phyloP scores from a whole-genome alignment of 2,113 vertebrate species.

The Brienomyrus brachyistius region DNA sequence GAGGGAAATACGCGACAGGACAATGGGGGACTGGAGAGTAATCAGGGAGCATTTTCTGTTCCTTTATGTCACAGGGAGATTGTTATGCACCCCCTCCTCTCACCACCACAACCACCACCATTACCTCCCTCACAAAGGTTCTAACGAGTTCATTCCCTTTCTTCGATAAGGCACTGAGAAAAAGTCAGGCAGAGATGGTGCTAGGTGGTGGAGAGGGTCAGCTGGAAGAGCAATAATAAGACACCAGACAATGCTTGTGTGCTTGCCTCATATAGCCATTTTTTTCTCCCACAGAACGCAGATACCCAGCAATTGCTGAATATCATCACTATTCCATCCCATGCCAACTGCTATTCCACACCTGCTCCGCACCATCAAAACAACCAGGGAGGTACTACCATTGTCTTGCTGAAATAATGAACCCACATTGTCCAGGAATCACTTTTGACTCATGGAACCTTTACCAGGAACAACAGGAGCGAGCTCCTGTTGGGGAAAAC shows the following conservation, averaged over 20 bases:
- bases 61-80: slow-evolving; percentile 40
- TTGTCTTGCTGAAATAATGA: background rate
- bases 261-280: background rate
- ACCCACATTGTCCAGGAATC: background rate
- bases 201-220: slow-evolving; percentile 12
- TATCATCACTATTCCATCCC: slow-evolving; percentile 22
- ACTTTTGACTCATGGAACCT: background rate
- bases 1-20: slow-evolving; percentile 32
- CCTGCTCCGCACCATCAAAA: slow-evolving; percentile 31
- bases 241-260: slow-evolving; percentile 21
- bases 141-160: slow-evolving; percentile 54
- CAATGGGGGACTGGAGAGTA: slow-evolving; percentile 36
- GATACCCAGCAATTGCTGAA: background rate
- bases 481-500: background rate
- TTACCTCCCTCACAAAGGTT: slow-evolving; percentile 32
- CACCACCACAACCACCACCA: background rate
- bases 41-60: slow-evolving; percentile 38
- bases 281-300: background rate
- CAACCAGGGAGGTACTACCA: background rate
- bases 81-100: slow-evolving; percentile 23
- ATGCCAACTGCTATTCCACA: slow-evolving; percentile 28
- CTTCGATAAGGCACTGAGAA: slow-evolving; percentile 30
- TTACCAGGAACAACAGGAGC: background rate
- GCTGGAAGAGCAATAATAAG: slow-evolving; percentile 37
- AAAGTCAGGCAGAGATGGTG: slow-evolving; percentile 37